phyloP scores from a whole-genome alignment of 1,140 invertebrate species.

The Apis florea region DNA sequence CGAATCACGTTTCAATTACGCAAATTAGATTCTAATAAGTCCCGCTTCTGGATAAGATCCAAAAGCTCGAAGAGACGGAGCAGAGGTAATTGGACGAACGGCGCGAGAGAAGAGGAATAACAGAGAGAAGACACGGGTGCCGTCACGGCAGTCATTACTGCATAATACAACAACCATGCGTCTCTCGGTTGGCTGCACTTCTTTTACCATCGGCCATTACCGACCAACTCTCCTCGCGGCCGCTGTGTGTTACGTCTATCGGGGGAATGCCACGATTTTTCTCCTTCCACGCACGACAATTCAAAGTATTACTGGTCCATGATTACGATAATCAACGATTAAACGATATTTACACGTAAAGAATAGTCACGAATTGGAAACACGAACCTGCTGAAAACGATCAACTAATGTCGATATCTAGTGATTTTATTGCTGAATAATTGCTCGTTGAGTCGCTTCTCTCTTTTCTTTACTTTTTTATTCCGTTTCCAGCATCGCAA shows the following conservation, averaged over 20 bases:
- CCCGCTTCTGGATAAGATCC: slow-evolving; percentile 56
- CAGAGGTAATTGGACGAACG: slow-evolving; percentile 53
- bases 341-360: slow-evolving; percentile 21
- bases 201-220: slow-evolving; percentile 55
- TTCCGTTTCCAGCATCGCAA: slow-evolving; percentile 38
- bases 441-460: slow-evolving; percentile 18
- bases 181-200: slow-evolving; percentile 59
- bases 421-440: not conserved
- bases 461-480: slow-evolving; percentile 35
- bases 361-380: slow-evolving; percentile 14
- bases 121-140: slow-evolving; percentile 36
- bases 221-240: slow-evolving; percentile 46
- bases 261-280: slow-evolving; percentile 16
- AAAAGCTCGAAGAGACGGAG: slow-evolving; percentile 54
- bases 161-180: slow-evolving; percentile 55
- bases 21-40: slow-evolving; percentile 65
- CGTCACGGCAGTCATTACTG: slow-evolving; percentile 55
- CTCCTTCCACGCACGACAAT: not conserved
- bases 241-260: slow-evolving; percentile 28
- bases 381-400: slow-evolving; percentile 3
- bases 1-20: slow-evolving; percentile 64
- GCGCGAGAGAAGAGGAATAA: slow-evolving; percentile 36
- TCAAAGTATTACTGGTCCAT: not conserved
- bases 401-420: slow-evolving; percentile 7
- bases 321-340: slow-evolving; percentile 3